Evolutionary conservation across 2,888 invertebrate genomes (phyloP), one percentile per base, ranked within the genome.

Genomic region (Ophonus ardosiacus): DNA sequence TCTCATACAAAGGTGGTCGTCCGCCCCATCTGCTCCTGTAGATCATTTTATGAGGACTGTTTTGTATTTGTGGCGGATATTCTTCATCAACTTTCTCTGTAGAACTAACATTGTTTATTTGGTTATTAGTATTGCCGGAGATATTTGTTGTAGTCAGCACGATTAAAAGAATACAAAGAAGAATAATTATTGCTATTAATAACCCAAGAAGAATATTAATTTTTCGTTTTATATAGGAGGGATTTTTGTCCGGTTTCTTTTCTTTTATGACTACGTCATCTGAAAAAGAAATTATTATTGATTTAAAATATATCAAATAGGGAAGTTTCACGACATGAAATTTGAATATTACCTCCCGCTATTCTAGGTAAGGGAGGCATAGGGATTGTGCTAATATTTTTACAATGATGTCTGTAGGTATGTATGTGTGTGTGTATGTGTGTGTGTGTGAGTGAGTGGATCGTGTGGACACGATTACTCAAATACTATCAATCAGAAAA

Each of bases 21-120:
- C 95, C 95, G 0, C 93, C 90, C 96, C 96, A 96, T 59, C 93
- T 59, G 31, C 84, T 43, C n/a, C 86, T 82, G 40, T 87, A 88
- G 51, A 87, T 85, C 3, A 86, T 71, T 7, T 78, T 43, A 0
- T 74, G 5, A 10, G 5, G 13, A 57, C 78, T 78, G 6, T 38
- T 18, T 17, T 18, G 8, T 17, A 76, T 76, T 18, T 76, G 59
- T 8, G 59, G 59, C 6, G 10, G 59, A 3, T 63, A 4, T 1
- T 31, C 31, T 31, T 31, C 31, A 5, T 92, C 65, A 6, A 57
- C 1, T 57, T 1, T 61, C 18, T 61, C 15, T 71, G 40, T 15
- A 13, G 3, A 17, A 61, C 8, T 61, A 7, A 17, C 18, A 8
- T 63, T 21, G 63, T 24, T 21, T 63, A 18, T 63, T 63, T 63